Base-by-base conservation (phyloP, 2,797 vertebrate species). In the Tamandua tetradactyla region DNA sequence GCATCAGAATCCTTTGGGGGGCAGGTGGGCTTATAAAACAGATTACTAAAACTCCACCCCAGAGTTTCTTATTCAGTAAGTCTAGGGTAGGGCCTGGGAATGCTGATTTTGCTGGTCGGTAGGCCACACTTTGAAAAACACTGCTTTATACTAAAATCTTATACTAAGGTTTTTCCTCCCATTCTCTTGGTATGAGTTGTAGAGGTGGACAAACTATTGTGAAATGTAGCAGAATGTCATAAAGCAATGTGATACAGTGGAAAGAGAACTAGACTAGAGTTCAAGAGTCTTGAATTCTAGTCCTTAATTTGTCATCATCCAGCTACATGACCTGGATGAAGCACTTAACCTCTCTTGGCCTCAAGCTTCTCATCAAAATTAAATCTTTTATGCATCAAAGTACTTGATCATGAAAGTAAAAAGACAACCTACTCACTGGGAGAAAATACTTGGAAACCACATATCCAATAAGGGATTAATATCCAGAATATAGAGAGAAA, bases 111-210 rank as follows among this genome's bases (percentile, higher is more conserved):
- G 32, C 66, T 86, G 32, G 44, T 55, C 35, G 35, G 42, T n/a
- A 66, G 22, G 68, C 49, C 22, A 61, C 25, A 49, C 49, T 93
- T 89, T 69, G 59, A 61, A 20, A 93, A 59, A 40, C 76, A 76
- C 40, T 82, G 61, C 42, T 91, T 52, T 91, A 79, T 80, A 69
- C 7, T 52, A 80, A 91, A 84, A 74, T 93, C 49, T 78, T 71
- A 74, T 88, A 37, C 72, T 76, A 80, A 75, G 13, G 35, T 62
- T 64, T n/a, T 78, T 87, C 85, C 44, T 84, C 30, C 68, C 35
- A 64, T 14, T 83, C 13, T 75, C 47, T 75, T 75, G 61, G 35
- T 35, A 18, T 52, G 27, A 84, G 27, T 44, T 91, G 69, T 55
- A 10, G 22, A 83, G 35, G 42, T 40, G 30, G 42, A 37, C 47